These are phyloP conservation scores for Peromyscus leucopus DNA, from an alignment of 2,113 vertebrate species.

Conservation along the genomic window DNA sequence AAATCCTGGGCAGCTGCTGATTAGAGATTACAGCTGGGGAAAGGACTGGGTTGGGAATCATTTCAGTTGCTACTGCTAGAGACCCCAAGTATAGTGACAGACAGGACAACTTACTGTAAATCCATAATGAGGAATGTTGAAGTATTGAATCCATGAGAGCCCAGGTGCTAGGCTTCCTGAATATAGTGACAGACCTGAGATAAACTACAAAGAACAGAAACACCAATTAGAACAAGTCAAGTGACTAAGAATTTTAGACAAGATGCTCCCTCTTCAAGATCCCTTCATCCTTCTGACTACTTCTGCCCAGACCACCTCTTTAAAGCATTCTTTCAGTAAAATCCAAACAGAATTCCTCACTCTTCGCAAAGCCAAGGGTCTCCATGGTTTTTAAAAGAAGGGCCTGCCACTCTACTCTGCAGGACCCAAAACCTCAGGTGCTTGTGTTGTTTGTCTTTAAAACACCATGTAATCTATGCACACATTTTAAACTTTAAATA, in stretches of 20 bases:
- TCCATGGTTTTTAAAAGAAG: background rate
- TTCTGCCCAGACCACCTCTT: background rate
- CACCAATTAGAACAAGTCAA: background rate
- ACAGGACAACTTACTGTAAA: constrained; percentile 88
- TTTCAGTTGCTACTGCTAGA: background rate
- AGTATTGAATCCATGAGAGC: constrained; percentile 94
- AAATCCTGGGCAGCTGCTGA: background rate
- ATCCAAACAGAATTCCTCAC: background rate
- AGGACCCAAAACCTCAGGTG: too few species aligned
- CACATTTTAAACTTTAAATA: background rate
- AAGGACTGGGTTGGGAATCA: background rate
- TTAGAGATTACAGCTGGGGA: background rate
- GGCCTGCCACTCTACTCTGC: background rate
- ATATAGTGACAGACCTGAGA: constrained; percentile 67
- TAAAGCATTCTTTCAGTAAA: background rate
- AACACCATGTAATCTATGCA: too few species aligned
- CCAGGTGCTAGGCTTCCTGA: constrained; percentile 82
- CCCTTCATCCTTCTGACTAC: background rate
- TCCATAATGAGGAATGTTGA: constrained; percentile 94
- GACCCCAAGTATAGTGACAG: background rate
- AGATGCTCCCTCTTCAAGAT: background rate
- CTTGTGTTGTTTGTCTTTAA: too few species aligned
- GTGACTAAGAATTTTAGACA: background rate
- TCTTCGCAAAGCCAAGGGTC: background rate
- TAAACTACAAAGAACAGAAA: constrained; percentile 88